These are phyloP conservation scores for Brachionus rotundiformis DNA, from an alignment of 1,140 invertebrate genomes.

Conservation along the genomic window DNA sequence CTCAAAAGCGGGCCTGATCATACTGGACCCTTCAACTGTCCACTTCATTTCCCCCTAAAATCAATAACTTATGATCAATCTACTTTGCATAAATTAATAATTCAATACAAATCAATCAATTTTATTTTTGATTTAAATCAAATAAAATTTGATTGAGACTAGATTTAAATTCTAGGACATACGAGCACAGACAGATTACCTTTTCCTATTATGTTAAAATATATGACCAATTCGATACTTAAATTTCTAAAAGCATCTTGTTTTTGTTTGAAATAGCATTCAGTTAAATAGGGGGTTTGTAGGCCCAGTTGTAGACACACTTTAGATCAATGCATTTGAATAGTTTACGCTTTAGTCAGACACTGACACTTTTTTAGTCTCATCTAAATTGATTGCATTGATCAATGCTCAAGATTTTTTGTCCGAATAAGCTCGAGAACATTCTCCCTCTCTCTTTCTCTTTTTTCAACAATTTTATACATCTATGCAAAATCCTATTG, in stretches of 20 bases:
- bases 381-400: background rate
- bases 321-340: background rate
- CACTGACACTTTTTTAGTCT: background rate
- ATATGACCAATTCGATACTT: background rate
- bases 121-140: background rate
- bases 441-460: background rate
- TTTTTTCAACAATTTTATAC: too few species aligned
- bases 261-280: background rate
- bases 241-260: background rate
- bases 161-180: background rate
- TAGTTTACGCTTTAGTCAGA: background rate
- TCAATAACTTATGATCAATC: background rate
- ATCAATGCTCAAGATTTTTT: slow-evolving; percentile 7
- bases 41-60: too few species aligned
- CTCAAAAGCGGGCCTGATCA: background rate
- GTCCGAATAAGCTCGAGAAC: background rate
- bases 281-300: background rate
- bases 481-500: background rate
- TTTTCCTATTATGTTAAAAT: background rate
- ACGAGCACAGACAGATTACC: background rate
- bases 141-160: background rate
- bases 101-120: too few species aligned
- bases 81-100: background rate
- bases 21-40: too few species aligned
- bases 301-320: background rate